Evolutionary conservation across 2,888 invertebrate species (phyloP).

Genomic region (Philereme vetulata): DNA sequence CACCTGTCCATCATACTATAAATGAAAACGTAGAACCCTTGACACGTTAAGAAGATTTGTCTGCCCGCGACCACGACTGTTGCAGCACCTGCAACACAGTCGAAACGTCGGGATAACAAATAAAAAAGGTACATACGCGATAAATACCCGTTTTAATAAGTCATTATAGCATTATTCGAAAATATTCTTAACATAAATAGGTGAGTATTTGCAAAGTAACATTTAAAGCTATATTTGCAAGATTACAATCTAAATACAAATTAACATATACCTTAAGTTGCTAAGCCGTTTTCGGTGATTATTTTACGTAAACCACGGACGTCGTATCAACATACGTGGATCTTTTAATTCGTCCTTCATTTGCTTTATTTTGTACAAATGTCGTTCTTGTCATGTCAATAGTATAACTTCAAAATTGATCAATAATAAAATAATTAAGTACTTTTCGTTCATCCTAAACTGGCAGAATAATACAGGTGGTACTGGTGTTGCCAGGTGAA

Average conservation of each 20-base stretch:
- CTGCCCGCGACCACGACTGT: no score
- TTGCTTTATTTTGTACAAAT: conserved; percentile 7
- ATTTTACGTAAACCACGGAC: not conserved
- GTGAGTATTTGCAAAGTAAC: conserved; percentile 23
- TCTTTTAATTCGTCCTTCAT: not conserved
- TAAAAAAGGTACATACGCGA: no score
- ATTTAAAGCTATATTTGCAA: conserved; percentile 5
- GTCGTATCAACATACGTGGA: no score
- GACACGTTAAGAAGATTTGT: no score
- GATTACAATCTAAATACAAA: not conserved
- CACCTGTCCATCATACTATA: no score
- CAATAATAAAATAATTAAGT: conserved; percentile 4
- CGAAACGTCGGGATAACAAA: no score
- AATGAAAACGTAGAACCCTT: no score
- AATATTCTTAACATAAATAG: not conserved
- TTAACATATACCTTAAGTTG: conserved; percentile 6
- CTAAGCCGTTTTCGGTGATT: conserved; percentile 12
- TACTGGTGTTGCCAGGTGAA: no score
- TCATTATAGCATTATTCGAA: conserved; percentile 1
- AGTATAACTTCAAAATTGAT: not conserved
- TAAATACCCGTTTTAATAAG: not conserved
- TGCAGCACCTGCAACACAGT: no score
- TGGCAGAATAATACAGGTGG: no score
- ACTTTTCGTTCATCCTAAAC: not conserved
- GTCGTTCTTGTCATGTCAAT: conserved; percentile 3